phyloP scores from a whole-genome alignment of 2,113 vertebrate species.

The Proteles cristata region DNA sequence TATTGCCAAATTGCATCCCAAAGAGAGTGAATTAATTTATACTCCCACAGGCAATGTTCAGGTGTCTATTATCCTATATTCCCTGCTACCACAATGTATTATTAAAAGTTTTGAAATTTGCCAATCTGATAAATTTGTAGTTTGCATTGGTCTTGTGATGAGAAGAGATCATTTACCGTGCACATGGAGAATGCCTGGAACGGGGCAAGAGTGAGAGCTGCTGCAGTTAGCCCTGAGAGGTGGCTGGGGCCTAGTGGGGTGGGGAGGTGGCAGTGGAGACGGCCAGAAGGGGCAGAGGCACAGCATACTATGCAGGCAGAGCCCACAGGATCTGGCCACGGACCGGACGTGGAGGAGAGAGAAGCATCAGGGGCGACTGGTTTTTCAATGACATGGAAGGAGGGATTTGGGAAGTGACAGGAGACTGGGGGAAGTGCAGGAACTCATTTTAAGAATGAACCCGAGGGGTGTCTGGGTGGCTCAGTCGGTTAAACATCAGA shows the following conservation, averaged over 20 bases:
- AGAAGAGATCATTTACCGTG: background rate
- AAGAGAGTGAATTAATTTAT: background rate
- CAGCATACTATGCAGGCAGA: rapidly evolving
- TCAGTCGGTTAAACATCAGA: no score
- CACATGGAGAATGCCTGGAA: background rate
- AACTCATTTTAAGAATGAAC: background rate
- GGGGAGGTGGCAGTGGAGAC: background rate
- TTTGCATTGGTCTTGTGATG: background rate
- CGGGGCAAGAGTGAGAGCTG: background rate
- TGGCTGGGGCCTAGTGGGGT: no score
- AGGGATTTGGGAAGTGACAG: background rate
- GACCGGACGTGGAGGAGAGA: background rate
- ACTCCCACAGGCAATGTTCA: background rate
- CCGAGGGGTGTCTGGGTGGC: no score
- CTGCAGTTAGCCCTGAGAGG: rapidly evolving
- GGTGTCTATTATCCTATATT: background rate
- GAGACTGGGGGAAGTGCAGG: background rate
- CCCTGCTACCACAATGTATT: background rate
- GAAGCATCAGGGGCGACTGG: background rate
- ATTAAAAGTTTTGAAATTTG: background rate
- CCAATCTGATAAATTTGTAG: background rate
- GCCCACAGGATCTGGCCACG: background rate
- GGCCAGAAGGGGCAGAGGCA: no score
- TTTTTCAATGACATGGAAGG: background rate
- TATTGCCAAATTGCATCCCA: background rate